Percentiles rank a stretch among this genome's conserved stretches.
These are phyloP conservation scores for Psilanteris sp. DNA, from an alignment of 1,140 invertebrate genomes.

Conservation along the genomic window DNA sequence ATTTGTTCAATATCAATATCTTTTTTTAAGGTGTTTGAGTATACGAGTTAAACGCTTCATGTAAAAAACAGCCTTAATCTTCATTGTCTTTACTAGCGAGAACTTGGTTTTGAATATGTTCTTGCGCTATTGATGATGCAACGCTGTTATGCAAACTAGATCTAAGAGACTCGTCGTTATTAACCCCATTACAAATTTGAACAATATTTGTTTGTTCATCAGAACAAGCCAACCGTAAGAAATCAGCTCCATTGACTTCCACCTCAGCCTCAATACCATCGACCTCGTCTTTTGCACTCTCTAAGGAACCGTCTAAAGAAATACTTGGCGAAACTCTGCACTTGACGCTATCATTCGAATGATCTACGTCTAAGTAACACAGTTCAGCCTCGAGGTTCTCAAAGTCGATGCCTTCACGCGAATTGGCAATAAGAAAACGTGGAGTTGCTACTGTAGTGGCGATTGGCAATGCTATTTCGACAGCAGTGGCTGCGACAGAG, in stretches of 20 bases:
- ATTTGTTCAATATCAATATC: too few species aligned
- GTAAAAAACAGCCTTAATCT: conserved; percentile 38
- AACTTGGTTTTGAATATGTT: too few species aligned
- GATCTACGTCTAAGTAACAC: conserved; percentile 71
- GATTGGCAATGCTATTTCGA: conserved; percentile 2
- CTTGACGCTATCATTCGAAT: conserved; percentile 71
- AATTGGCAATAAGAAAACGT: conserved; percentile 73
- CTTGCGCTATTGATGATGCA: too few species aligned
- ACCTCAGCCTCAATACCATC: too few species aligned
- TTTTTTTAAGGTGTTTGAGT: too few species aligned
- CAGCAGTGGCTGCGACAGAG: neutral
- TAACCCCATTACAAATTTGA: conserved; percentile 48
- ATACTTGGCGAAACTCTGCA: conserved; percentile 57
- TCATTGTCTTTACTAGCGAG: conserved; percentile 17
- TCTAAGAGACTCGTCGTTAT: too few species aligned
- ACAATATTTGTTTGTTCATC: conserved; percentile 12
- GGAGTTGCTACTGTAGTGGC: conserved; percentile 56
- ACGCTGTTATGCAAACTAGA: too few species aligned
- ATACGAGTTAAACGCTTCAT: too few species aligned
- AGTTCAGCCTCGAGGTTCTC: conserved; percentile 75
- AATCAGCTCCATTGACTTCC: conserved; percentile 21
- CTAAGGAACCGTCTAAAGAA: conserved; percentile 17
- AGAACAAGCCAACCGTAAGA: neutral
- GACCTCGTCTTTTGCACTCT: conserved; percentile 16
- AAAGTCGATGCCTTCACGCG: conserved; percentile 77